Evolutionary conservation across 64 coral and sea anemone species (phyloP).

Genomic region (Pocillopora damicornis): DNA sequence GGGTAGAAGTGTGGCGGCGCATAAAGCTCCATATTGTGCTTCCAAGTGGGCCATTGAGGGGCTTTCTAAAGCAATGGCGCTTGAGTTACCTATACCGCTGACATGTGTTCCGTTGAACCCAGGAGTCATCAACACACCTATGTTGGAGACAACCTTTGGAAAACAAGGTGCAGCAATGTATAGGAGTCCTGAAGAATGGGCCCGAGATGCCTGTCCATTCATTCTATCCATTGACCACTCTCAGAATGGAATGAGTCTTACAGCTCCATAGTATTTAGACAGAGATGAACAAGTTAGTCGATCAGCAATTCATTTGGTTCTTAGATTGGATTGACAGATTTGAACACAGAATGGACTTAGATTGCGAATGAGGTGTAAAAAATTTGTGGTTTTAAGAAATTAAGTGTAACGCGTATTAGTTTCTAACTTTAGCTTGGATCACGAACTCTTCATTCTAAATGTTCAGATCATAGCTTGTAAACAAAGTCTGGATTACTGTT

Average conservation of each 20-base stretch:
- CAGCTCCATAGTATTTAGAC: neutral
- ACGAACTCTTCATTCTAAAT: no score
- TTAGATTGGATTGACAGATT: no score
- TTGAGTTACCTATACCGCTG: constrained; percentile 66
- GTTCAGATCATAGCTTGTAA: no score
- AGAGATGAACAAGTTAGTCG: no score
- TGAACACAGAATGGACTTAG: no score
- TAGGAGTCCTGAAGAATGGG: constrained; percentile 50
- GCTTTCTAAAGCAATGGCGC: constrained; percentile 77
- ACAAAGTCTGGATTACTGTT: no score
- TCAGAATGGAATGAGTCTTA: constrained; percentile 71
- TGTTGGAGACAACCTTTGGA: constrained; percentile 62
- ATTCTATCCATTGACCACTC: constrained; percentile 64
- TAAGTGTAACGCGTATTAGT: no score
- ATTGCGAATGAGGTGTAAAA: no score
- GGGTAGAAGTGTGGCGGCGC: constrained; percentile 52
- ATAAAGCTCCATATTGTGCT: constrained; percentile 79
- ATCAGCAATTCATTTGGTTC: no score
- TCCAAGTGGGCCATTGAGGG: constrained; percentile 82
- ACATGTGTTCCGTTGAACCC: constrained; percentile 80
- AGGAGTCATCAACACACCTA: constrained; percentile 74
- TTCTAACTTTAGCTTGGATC: no score
- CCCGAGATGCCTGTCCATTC: constrained; percentile 61
- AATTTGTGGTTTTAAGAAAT: no score
- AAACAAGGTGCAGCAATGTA: constrained; percentile 9